Conservation (phyloP, 2,113 vertebrate genomes). For the Paracanthobrama guichenoti region DNA sequence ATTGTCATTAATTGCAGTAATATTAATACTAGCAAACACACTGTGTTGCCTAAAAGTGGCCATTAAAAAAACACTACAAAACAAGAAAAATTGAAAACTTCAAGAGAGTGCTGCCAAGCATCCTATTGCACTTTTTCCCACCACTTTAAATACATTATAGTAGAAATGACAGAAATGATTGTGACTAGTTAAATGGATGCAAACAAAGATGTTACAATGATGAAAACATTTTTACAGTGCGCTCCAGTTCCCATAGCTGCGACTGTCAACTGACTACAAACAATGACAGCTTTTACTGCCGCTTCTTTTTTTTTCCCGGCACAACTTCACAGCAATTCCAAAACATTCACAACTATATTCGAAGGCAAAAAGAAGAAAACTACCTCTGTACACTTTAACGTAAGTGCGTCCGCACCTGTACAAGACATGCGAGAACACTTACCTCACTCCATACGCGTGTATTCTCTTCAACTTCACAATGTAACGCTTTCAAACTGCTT, state of each 20-base stretch:
- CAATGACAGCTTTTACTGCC: conserved; percentile 40
- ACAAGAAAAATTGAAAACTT: neutral
- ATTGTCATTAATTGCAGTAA: neutral
- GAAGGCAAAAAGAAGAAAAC: too few species aligned
- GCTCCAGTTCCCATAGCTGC: conserved; percentile 33
- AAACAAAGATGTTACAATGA: neutral
- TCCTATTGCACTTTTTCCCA: neutral
- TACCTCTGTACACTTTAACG: neutral
- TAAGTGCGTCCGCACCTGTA: neutral
- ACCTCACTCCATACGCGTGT: conserved; percentile 34
- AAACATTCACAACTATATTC: neutral
- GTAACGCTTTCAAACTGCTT: neutral
- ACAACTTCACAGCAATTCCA: neutral
- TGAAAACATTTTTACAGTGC: neutral
- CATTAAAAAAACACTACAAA: neutral
- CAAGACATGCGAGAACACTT: neutral
- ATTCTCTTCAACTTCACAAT: neutral
- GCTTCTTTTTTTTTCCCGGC: neutral
- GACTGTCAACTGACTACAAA: conserved; percentile 34
- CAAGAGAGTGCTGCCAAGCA: neutral
- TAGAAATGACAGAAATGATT: neutral
- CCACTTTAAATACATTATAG: neutral
- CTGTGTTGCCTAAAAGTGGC: neutral
- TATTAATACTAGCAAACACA: neutral
- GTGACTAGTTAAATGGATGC: too few species aligned